A percentile compares a stretch with the other conserved stretches of the same genome.
These are phyloP conservation scores for Brachionus asplanchnoidis DNA, from an alignment of 1,140 invertebrate species.

Conservation along the genomic window DNA sequence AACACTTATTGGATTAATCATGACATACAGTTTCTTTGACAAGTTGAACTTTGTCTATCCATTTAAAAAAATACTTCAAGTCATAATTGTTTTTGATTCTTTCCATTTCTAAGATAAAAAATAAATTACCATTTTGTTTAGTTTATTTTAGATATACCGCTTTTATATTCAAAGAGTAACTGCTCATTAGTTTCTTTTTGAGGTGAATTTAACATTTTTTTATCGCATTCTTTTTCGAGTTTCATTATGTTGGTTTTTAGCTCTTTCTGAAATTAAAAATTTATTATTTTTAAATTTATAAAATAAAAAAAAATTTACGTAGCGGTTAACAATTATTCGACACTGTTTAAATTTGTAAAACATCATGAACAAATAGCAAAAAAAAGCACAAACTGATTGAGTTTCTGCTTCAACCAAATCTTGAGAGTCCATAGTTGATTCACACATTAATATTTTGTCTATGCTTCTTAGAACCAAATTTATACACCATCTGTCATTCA, in stretches of 20 bases:
- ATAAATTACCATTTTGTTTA: neutral
- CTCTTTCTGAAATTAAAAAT: neutral
- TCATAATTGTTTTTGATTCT: constrained; percentile 50
- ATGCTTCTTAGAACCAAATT: constrained; percentile 50
- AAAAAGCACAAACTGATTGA: constrained; percentile 51
- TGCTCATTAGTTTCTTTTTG: constrained; percentile 45
- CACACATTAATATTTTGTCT: constrained; percentile 53
- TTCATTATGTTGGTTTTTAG: constrained; percentile 46
- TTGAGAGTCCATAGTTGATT: constrained; percentile 53
- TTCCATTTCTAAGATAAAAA: constrained; percentile 46
- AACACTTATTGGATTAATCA: no score
- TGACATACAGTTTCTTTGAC: constrained; percentile 49
- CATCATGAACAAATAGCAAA: constrained; percentile 54
- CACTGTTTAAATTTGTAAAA: constrained; percentile 53
- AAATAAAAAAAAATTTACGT: constrained; percentile 45
- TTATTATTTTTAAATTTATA: neutral
- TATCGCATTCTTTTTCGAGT: constrained; percentile 47
- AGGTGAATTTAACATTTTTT: constrained; percentile 46
- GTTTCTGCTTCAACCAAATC: constrained; percentile 52
- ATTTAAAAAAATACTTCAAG: constrained; percentile 50
- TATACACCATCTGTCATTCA: constrained; percentile 56
- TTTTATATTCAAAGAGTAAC: neutral
- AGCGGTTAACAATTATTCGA: constrained; percentile 47
- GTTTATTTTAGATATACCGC: neutral
- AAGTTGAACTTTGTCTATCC: constrained; percentile 50